A percentile compares a stretch with the other conserved stretches of the same genome.
Evolutionary conservation across 2,797 vertebrate species (phyloP).

Genomic region (Notolepis coatsorum): DNA sequence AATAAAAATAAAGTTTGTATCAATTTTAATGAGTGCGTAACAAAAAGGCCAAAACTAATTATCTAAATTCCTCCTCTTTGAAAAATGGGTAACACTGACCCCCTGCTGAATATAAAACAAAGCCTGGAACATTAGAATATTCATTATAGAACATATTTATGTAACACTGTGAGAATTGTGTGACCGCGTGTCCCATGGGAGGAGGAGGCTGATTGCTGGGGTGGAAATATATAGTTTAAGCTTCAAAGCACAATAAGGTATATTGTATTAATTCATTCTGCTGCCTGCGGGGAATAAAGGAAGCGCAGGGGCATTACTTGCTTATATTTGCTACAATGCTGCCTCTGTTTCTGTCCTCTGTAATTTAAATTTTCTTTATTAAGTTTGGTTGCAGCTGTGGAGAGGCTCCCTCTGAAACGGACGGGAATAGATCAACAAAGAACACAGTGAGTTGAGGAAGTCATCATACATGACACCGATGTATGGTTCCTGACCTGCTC

Average conservation of each 20-base stretch:
- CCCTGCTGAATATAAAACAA: conserved; percentile 70
- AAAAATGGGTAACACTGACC: conserved; percentile 70
- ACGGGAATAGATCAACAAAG: conserved; percentile 26
- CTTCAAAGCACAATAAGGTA: conserved; percentile 76
- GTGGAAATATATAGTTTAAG: conserved; percentile 66
- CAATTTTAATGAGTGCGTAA: conserved; percentile 74
- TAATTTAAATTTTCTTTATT: conserved; percentile 56
- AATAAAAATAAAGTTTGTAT: conserved; percentile 71
- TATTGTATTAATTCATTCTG: conserved; percentile 73
- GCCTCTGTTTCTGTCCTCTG: conserved; percentile 36
- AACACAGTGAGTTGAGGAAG: conserved; percentile 9
- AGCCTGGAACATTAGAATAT: conserved; percentile 69
- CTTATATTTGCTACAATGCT: conserved; percentile 52
- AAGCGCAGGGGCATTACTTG: conserved; percentile 46
- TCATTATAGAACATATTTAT: conserved; percentile 76
- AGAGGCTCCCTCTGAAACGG: conserved; percentile 11
- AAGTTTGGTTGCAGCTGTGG: conserved; percentile 31
- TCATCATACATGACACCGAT: no score
- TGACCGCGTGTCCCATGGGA: conserved; percentile 66
- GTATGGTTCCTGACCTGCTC: no score
- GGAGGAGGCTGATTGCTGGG: conserved; percentile 54
- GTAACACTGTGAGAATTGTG: conserved; percentile 63
- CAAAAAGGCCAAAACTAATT: conserved; percentile 76
- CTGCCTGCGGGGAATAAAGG: conserved; percentile 62
- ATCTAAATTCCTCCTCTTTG: conserved; percentile 71